phyloP scores from a whole-genome alignment of 2,888 invertebrate genomes.

The Stenichneumon culpator region DNA sequence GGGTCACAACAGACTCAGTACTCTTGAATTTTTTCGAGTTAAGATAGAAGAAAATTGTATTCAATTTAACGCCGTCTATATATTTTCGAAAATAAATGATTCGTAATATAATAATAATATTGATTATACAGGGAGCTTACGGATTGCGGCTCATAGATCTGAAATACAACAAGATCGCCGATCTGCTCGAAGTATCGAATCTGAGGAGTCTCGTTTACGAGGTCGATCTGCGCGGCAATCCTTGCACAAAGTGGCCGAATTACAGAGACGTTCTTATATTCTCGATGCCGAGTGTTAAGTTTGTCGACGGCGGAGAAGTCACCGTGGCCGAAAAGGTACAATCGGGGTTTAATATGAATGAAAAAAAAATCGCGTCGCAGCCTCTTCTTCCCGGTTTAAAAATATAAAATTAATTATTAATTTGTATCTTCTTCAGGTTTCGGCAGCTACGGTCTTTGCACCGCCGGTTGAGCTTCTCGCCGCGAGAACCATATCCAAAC shows the following conservation, averaged over 20 bases:
- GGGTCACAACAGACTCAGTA: constrained; percentile 86
- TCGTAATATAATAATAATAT: neutral
- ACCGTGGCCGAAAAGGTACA: constrained; percentile 78
- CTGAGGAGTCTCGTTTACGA: constrained; percentile 80
- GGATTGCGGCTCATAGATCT: constrained; percentile 82
- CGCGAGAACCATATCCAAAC: constrained; percentile 78
- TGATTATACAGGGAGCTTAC: constrained; percentile 72
- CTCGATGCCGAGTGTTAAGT: constrained; percentile 79
- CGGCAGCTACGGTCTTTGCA: constrained; percentile 77
- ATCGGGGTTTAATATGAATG: neutral
- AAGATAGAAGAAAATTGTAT: neutral
- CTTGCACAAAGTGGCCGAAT: constrained; percentile 80
- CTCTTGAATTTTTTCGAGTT: constrained; percentile 84
- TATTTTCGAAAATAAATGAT: neutral
- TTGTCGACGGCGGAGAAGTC: constrained; percentile 82
- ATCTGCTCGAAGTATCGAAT: constrained; percentile 83
- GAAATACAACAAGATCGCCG: constrained; percentile 80
- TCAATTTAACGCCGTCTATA: too few species aligned
- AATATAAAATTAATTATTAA: neutral
- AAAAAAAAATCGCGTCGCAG: constrained; percentile 14
- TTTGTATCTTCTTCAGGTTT: constrained; percentile 73
- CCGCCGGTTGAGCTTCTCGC: constrained; percentile 77
- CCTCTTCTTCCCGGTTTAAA: neutral
- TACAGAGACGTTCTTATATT: constrained; percentile 82
- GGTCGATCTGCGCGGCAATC: constrained; percentile 82